A percentile compares a stretch with the other conserved stretches of the same genome.
Conservation (phyloP, 2,888 invertebrate species). For the Onchidella celtica region DNA sequence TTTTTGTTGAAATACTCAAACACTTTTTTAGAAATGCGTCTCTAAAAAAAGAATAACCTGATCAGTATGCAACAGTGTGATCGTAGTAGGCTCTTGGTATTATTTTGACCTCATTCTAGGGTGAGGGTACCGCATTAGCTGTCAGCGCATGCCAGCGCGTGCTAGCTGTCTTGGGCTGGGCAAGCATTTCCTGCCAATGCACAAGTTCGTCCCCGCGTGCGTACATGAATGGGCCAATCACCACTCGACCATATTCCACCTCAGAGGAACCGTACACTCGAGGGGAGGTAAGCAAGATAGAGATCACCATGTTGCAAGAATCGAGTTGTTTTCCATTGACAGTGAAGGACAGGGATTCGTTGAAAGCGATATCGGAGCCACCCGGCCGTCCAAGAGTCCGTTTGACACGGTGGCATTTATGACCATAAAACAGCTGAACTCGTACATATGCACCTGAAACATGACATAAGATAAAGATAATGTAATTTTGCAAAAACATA, state of each 20-base stretch:
- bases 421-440: constrained; percentile 73
- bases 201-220: constrained; percentile 75
- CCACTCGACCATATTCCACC: constrained; percentile 70
- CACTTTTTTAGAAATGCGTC: too few species aligned
- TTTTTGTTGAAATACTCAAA: too few species aligned
- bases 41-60: too few species aligned
- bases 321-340: constrained; percentile 71
- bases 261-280: constrained; percentile 47
- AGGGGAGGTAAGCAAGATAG: constrained; percentile 59
- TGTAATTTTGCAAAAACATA: too few species aligned
- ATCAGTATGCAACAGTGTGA: too few species aligned
- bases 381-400: constrained; percentile 68
- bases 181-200: constrained; percentile 79
- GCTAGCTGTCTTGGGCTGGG: constrained; percentile 66
- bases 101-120: too few species aligned
- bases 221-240: constrained; percentile 77
- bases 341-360: constrained; percentile 76
- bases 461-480: too few species aligned
- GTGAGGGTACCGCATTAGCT: background rate
- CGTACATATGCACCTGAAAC: constrained; percentile 69
- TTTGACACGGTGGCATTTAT: constrained; percentile 72
- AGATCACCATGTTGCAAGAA: constrained; percentile 69
- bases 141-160: constrained; percentile 66
- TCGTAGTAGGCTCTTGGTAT: too few species aligned
- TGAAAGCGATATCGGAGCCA: constrained; percentile 71